These are phyloP conservation scores for Aspidiotus destructor DNA, from an alignment of 2,888 invertebrate genomes.

Conservation along the genomic window DNA sequence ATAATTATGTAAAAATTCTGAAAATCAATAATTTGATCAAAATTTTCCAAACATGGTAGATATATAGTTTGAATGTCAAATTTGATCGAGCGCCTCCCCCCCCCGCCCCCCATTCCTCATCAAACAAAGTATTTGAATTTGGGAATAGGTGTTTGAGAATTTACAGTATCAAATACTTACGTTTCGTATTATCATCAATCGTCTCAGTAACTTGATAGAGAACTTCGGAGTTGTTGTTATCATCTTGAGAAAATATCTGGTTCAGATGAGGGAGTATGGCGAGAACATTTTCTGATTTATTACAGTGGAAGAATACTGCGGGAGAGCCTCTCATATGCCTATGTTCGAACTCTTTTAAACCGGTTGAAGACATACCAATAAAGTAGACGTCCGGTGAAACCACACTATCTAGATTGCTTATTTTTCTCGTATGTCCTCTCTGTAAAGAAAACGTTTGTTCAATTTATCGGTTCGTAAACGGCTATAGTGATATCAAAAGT, in stretches of 20 bases:
- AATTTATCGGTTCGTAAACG: background rate
- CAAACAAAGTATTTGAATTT: background rate
- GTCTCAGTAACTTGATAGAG: slow-evolving; percentile 5
- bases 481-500: background rate
- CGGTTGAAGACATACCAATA: slow-evolving; percentile 2
- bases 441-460: background rate
- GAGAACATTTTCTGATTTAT: slow-evolving; percentile 3
- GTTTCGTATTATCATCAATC: no score
- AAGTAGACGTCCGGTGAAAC: slow-evolving; percentile 10
- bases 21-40: no score
- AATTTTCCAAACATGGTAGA: no score
- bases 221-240: background rate
- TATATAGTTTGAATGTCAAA: background rate
- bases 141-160: background rate
- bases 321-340: slow-evolving; percentile 7
- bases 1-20: no score
- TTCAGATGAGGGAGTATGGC: slow-evolving; percentile 1
- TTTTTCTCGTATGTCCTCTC: slow-evolving; percentile 3
- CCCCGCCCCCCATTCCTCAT: background rate
- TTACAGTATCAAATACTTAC: background rate
- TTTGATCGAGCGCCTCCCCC: background rate
- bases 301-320: slow-evolving; percentile 12
- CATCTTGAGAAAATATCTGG: background rate
- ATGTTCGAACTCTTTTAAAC: slow-evolving; percentile 20
- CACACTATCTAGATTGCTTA: slow-evolving; percentile 12